These are phyloP conservation scores for Rugalucina vietnamica DNA, from an alignment of 2,888 invertebrate genomes.

Conservation along the genomic window DNA sequence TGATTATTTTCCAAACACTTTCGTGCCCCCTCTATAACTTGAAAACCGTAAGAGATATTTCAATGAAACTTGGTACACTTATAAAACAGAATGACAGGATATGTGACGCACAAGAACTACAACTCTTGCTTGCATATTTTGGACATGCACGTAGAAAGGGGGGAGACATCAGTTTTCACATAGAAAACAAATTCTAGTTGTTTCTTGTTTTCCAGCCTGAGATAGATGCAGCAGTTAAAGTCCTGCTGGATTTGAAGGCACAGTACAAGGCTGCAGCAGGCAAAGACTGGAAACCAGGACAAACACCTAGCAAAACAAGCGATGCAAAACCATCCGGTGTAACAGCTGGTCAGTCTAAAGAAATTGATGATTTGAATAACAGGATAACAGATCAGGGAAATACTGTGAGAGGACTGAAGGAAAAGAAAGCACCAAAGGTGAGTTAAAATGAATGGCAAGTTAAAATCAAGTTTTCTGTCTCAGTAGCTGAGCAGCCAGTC, in stretches of 20 bases:
- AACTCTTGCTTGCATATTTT: too few species aligned
- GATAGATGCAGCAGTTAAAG: constrained; percentile 86
- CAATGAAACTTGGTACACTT: too few species aligned
- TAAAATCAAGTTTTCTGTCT: too few species aligned
- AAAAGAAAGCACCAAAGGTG: constrained; percentile 88
- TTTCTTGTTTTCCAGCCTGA: constrained; percentile 62
- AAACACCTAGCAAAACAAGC: not conserved
- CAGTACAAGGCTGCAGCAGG: constrained; percentile 90
- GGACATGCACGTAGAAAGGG: too few species aligned
- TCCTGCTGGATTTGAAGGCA: constrained; percentile 89
- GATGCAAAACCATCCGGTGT: not conserved
- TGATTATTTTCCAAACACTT: too few species aligned
- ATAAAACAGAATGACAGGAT: too few species aligned
- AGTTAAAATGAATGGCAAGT: not conserved
- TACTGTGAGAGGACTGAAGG: constrained; percentile 89
- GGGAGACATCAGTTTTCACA: too few species aligned
- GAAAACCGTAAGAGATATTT: too few species aligned
- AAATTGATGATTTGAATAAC: constrained; percentile 70
- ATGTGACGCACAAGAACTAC: too few species aligned
- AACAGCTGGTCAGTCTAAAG: constrained; percentile 10
- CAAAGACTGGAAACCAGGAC: constrained; percentile 87
- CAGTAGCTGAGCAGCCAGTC: too few species aligned
- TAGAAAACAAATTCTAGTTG: not conserved
- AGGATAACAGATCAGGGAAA: constrained; percentile 88
- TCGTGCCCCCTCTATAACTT: too few species aligned